These are phyloP conservation scores for Cinara cedri DNA, from an alignment of 2,888 invertebrate species.

Conservation along the genomic window DNA sequence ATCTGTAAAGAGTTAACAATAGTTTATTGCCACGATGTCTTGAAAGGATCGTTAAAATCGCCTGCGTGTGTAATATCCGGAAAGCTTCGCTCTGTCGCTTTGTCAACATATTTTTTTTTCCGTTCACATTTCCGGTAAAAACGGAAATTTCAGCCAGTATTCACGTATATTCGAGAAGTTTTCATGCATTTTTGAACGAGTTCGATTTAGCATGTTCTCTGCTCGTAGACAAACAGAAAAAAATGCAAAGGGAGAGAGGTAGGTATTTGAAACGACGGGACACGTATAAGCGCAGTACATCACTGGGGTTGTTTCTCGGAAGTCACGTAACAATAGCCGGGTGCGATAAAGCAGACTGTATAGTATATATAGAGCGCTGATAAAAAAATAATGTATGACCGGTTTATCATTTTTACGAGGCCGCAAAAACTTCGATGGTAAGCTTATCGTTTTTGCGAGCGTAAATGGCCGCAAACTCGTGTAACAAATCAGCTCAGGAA, in stretches of 20 bases:
- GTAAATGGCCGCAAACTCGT: conserved; percentile 30
- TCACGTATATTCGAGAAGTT: conserved; percentile 23
- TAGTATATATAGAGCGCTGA: conserved; percentile 38
- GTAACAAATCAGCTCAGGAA: conserved; percentile 29
- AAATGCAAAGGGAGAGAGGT: neutral
- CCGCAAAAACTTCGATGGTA: conserved; percentile 53
- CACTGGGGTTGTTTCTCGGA: conserved; percentile 35
- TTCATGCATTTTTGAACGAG: conserved; percentile 51
- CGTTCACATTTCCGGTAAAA: conserved; percentile 25
- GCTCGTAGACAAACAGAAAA: conserved; percentile 32
- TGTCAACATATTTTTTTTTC: neutral
- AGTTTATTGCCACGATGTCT: conserved; percentile 35
- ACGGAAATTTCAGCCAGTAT: conserved; percentile 21
- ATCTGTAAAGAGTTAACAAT: conserved; percentile 39
- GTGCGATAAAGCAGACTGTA: conserved; percentile 50
- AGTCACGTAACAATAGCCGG: conserved; percentile 55
- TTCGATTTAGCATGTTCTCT: conserved; percentile 26
- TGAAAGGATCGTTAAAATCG: conserved; percentile 42
- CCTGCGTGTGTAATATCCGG: conserved; percentile 43
- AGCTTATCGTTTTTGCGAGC: conserved; percentile 44
- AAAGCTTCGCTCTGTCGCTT: conserved; percentile 17
- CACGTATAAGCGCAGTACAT: conserved; percentile 54
- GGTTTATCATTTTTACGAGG: conserved; percentile 56
- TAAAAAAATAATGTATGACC: conserved; percentile 53
- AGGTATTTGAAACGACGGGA: conserved; percentile 21